Conservation (phyloP, 1,140 invertebrate species). For the Pantala flavescens region DNA sequence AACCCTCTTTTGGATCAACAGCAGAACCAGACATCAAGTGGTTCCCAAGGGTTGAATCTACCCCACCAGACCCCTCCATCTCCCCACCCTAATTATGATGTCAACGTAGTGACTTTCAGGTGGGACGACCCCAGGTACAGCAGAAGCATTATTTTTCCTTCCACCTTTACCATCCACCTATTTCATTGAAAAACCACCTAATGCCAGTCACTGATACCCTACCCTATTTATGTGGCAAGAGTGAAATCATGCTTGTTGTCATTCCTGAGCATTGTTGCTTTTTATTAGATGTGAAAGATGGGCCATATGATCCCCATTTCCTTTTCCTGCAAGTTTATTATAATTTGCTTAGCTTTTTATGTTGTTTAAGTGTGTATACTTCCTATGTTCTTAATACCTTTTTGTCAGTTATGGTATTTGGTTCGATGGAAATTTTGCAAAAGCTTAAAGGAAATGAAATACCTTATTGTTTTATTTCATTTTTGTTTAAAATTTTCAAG, state of each 20-base stretch:
- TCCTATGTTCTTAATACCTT: neutral
- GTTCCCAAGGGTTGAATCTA: neutral
- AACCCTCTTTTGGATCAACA: slow-evolving; percentile 41
- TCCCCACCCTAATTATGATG: slow-evolving; percentile 17
- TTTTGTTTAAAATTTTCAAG: too few relatives aligned
- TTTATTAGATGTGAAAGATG: neutral
- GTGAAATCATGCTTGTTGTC: neutral
- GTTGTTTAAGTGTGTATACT: neutral
- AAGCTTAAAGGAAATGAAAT: too few relatives aligned
- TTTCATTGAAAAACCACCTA: neutral
- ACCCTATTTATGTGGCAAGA: neutral
- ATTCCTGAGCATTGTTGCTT: neutral
- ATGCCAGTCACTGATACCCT: neutral
- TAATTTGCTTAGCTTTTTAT: neutral
- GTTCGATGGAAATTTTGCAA: too few relatives aligned
- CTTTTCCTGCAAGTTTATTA: too few relatives aligned
- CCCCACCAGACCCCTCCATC: neutral
- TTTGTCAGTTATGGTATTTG: too few relatives aligned
- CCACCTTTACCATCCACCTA: neutral
- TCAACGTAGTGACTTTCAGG: slow-evolving; percentile 31
- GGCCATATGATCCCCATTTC: too few relatives aligned
- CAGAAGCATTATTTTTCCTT: neutral
- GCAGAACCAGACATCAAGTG: slow-evolving; percentile 19
- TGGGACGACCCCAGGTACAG: slow-evolving; percentile 18
- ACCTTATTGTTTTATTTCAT: too few relatives aligned